phyloP scores from a whole-genome alignment of 2,113 vertebrate species.

The Eulemur rufifrons region DNA sequence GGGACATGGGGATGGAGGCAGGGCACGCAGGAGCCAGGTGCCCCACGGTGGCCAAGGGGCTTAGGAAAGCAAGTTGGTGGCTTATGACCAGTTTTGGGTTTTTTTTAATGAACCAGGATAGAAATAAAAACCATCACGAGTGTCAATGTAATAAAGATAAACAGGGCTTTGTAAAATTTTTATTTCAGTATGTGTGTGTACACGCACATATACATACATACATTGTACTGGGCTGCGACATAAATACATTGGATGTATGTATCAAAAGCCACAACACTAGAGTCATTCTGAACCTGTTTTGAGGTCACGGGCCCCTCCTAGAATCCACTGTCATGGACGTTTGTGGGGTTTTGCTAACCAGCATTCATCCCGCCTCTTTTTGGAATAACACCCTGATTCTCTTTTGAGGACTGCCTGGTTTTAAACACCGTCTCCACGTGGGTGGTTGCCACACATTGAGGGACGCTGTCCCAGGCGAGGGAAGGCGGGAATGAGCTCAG shows the following conservation, averaged over 20 bases:
- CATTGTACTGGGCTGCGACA: neutral
- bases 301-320: neutral
- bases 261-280: neutral
- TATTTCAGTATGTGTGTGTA: neutral
- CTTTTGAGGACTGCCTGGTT: too few species aligned
- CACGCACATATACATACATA: neutral
- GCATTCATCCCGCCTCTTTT: neutral
- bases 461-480: neutral
- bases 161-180: neutral
- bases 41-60: fast-evolving
- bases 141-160: neutral
- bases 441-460: neutral
- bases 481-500: neutral
- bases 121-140: neutral
- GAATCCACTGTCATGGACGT: neutral
- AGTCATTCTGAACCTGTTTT: neutral
- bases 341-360: neutral
- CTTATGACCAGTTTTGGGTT: neutral
- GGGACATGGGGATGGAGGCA: neutral
- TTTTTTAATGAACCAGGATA: neutral
- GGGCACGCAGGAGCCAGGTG: neutral
- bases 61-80: neutral
- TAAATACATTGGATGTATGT: neutral
- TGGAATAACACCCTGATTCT: neutral
- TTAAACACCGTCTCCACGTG: neutral